Percentiles rank a stretch among this genome's conserved stretches.
Evolutionary conservation across 1,140 invertebrate species (phyloP).

Genomic region (Uloborus diversus): DNA sequence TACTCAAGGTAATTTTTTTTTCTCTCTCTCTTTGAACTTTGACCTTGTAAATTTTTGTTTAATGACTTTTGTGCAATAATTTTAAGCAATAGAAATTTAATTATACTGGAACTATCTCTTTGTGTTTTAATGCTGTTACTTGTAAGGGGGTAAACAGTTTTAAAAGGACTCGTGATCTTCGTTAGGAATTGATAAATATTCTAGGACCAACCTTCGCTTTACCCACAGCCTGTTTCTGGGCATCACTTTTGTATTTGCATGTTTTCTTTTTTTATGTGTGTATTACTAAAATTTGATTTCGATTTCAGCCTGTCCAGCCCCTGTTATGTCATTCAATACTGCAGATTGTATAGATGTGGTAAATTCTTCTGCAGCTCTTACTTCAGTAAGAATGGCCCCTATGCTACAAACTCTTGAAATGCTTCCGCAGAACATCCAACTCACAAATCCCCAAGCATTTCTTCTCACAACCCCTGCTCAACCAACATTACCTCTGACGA

Average conservation of each 20-base stretch:
- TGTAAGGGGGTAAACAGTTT: no score
- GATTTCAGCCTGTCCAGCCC: slow-evolving; percentile 24
- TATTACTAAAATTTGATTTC: no score
- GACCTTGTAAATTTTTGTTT: not conserved
- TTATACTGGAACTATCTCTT: no score
- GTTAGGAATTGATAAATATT: no score
- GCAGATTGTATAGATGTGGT: not conserved
- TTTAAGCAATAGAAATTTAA: no score
- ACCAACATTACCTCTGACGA: slow-evolving; percentile 32
- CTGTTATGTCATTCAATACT: slow-evolving; percentile 32
- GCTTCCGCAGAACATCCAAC: slow-evolving; percentile 44
- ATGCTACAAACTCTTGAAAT: slow-evolving; percentile 44
- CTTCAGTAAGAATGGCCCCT: slow-evolving; percentile 23
- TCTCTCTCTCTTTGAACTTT: not conserved
- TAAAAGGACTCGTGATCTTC: no score
- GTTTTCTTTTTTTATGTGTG: not conserved
- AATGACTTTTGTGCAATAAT: not conserved
- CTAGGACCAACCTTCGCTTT: no score
- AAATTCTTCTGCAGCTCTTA: slow-evolving; percentile 7
- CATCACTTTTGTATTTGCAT: no score
- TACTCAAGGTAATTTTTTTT: slow-evolving; percentile 41
- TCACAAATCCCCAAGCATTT: slow-evolving; percentile 32
- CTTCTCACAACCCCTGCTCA: slow-evolving; percentile 29
- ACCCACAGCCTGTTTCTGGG: no score
- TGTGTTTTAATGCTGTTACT: no score